phyloP scores from a whole-genome alignment of 2,888 invertebrate species.

The Itoplectis maculator region DNA sequence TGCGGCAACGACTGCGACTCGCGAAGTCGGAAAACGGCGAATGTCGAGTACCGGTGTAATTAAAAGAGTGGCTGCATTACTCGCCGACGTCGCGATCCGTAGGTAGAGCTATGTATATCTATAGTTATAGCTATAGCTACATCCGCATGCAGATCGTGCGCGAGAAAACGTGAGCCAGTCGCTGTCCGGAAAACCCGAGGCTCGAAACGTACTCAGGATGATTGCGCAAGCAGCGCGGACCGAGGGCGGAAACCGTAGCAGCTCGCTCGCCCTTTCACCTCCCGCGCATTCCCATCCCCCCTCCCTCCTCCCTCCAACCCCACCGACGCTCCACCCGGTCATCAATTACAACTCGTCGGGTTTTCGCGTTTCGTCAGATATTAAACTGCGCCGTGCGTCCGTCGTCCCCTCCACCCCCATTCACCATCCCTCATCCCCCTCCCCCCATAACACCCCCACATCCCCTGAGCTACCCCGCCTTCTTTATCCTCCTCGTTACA shows the following conservation, averaged over 20 bases:
- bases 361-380: conserved; percentile 65
- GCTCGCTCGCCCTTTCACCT: conserved; percentile 21
- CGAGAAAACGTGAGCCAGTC: conserved; percentile 39
- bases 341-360: conserved; percentile 64
- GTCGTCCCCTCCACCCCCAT: neutral
- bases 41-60: conserved; percentile 44
- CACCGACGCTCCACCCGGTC: conserved; percentile 31
- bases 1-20: neutral
- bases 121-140: no score
- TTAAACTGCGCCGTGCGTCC: conserved; percentile 44
- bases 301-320: neutral
- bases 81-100: conserved; percentile 1
- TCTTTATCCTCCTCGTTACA: conserved; percentile 52
- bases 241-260: conserved; percentile 32
- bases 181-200: conserved; percentile 51
- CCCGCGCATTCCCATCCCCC: no score
- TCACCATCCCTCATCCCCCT: no score
- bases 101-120: neutral
- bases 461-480: conserved; percentile 15
- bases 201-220: conserved; percentile 61
- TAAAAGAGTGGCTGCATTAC: conserved; percentile 38
- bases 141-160: neutral
- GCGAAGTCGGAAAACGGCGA: conserved; percentile 9
- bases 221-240: conserved; percentile 63
- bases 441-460: neutral